Evolutionary conservation across 2,888 invertebrate species (phyloP).

Genomic region (Leptopilina drosophilae): DNA sequence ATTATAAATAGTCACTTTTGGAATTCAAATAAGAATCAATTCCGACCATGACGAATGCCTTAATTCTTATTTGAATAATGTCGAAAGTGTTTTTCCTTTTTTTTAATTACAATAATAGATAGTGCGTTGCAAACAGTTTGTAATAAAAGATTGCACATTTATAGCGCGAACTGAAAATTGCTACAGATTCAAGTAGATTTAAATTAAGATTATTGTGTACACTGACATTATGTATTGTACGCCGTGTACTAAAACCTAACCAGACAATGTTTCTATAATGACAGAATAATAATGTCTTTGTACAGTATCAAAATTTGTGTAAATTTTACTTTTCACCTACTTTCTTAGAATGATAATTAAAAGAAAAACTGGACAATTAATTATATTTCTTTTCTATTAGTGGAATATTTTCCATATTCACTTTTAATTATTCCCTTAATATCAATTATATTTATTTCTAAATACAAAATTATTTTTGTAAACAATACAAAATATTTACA

Average conservation of each 20-base stretch:
- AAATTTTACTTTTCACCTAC: background rate
- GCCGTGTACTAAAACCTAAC: constrained; percentile 59
- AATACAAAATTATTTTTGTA: too few species aligned
- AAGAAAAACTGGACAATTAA: too few species aligned
- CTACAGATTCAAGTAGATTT: constrained; percentile 40
- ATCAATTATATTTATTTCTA: too few species aligned
- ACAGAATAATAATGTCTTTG: constrained; percentile 61
- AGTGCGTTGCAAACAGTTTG: constrained; percentile 20
- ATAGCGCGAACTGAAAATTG: constrained; percentile 38
- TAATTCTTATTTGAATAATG: constrained; percentile 11
- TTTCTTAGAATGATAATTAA: background rate
- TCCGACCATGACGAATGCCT: background rate
- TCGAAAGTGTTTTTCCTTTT: background rate
- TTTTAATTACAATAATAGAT: background rate
- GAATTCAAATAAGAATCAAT: constrained; percentile 30
- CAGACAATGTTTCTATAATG: constrained; percentile 59
- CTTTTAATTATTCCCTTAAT: too few species aligned
- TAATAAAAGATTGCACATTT: constrained; percentile 36
- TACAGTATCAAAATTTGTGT: constrained; percentile 48
- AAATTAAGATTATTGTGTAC: constrained; percentile 27
- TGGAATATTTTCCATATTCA: too few species aligned
- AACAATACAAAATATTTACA: background rate
- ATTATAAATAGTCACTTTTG: background rate
- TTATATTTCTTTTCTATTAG: too few species aligned
- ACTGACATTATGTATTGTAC: constrained; percentile 36